Evolutionary conservation across 2,888 invertebrate species (phyloP).

Genomic region (Celastrina argiolus): DNA sequence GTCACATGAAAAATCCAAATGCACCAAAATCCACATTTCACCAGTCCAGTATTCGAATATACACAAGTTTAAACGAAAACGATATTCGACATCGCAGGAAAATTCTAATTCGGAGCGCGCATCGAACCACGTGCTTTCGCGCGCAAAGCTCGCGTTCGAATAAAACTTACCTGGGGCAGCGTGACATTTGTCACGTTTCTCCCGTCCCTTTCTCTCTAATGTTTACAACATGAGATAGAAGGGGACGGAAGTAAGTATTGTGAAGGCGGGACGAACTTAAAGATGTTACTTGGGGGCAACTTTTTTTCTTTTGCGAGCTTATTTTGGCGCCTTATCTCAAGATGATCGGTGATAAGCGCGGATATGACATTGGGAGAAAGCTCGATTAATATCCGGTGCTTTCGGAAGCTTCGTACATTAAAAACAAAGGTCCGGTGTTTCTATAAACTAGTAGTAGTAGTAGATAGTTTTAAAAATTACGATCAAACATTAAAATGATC

Average conservation of each 20-base stretch:
- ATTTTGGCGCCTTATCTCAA: constrained; percentile 66
- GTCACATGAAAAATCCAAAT: constrained; percentile 52
- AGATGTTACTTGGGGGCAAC: constrained; percentile 53
- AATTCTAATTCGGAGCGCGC: constrained; percentile 47
- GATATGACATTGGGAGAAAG: constrained; percentile 16
- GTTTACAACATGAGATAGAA: constrained; percentile 32
- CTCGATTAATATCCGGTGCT: neutral
- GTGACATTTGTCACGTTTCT: constrained; percentile 55
- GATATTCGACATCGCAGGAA: constrained; percentile 27
- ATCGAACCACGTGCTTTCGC: constrained; percentile 62
- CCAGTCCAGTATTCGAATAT: constrained; percentile 33
- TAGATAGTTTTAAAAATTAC: no score
- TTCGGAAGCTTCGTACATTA: neutral
- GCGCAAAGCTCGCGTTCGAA: constrained; percentile 72
- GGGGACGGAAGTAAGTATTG: constrained; percentile 46
- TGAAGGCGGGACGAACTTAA: constrained; percentile 52
- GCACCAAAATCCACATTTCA: constrained; percentile 45
- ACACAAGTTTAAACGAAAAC: constrained; percentile 27
- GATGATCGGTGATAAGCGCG: constrained; percentile 45
- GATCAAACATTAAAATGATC: no score
- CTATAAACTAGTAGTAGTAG: no score
- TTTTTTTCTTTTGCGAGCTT: constrained; percentile 53
- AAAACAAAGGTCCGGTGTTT: neutral
- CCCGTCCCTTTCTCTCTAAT: constrained; percentile 43
- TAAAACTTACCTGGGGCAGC: constrained; percentile 67